These are phyloP conservation scores for Rousettus leschenaultii DNA, from an alignment of 2,113 vertebrate species.

Conservation along the genomic window DNA sequence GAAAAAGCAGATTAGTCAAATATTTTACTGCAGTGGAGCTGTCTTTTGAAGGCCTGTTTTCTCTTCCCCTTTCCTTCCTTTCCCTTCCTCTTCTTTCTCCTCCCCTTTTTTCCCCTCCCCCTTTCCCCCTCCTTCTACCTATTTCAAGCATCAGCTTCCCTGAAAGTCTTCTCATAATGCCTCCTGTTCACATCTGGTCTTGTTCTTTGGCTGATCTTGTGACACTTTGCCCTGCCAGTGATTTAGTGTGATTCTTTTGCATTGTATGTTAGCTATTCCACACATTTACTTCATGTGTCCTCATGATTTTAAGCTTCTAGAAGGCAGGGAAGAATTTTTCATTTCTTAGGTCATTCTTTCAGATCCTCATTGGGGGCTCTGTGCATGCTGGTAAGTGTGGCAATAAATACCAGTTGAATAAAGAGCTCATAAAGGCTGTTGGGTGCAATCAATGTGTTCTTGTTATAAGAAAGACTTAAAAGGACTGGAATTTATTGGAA, in stretches of 20 bases:
- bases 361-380: neutral
- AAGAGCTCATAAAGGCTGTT: neutral
- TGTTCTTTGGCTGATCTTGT: neutral
- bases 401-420: neutral
- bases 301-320: neutral
- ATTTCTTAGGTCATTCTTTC: slow-evolving; percentile 10
- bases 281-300: neutral
- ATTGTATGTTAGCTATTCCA: neutral
- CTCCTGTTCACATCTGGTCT: neutral
- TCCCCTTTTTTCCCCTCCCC: too few relatives aligned
- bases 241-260: neutral
- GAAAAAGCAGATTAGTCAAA: neutral
- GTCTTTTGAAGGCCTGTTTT: neutral
- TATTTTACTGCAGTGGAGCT: neutral
- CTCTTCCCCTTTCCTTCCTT: neutral
- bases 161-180: neutral
- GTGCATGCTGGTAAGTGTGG: neutral
- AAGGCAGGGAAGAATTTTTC: neutral
- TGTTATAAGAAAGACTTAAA: neutral
- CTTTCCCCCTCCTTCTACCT: neutral
- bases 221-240: neutral
- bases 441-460: neutral
- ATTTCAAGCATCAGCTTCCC: neutral
- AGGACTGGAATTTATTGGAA: neutral
- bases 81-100: neutral